Evolutionary conservation across 2,113 vertebrate genomes (phyloP).

Genomic region (Calonectris borealis): DNA sequence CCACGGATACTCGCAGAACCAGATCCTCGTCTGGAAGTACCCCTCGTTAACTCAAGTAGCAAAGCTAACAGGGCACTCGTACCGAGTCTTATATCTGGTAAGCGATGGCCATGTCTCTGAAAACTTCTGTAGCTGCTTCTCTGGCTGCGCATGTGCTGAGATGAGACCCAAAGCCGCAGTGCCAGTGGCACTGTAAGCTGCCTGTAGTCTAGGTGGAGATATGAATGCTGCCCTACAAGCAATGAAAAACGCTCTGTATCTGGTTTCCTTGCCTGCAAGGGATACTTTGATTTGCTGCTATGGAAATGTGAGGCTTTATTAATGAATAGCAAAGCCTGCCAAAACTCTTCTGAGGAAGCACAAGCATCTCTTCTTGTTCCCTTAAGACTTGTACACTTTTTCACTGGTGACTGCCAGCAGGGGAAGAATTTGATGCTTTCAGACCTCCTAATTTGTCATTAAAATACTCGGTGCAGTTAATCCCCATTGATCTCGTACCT

Average conservation of each 20-base stretch:
- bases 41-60: slow-evolving; percentile 96
- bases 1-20: slow-evolving; percentile 98
- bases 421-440: neutral
- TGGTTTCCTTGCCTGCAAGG: neutral
- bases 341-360: neutral
- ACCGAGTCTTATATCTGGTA: slow-evolving; percentile 95
- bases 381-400: neutral
- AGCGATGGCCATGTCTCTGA: neutral
- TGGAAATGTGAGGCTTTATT: slow-evolving; percentile 20
- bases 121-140: neutral
- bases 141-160: neutral
- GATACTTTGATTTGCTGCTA: neutral
- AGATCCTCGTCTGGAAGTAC: slow-evolving; percentile 99
- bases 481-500: fast-evolving
- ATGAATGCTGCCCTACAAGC: neutral
- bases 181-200: neutral
- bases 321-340: neutral
- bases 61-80: slow-evolving; percentile 96
- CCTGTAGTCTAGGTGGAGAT: neutral
- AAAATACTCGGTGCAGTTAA: neutral
- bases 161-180: neutral
- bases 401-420: neutral
- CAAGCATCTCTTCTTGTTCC: neutral
- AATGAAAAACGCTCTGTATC: neutral
- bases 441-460: neutral